Conservation (phyloP, 2,113 vertebrate species). For the Poeciliopsis retropinna region DNA sequence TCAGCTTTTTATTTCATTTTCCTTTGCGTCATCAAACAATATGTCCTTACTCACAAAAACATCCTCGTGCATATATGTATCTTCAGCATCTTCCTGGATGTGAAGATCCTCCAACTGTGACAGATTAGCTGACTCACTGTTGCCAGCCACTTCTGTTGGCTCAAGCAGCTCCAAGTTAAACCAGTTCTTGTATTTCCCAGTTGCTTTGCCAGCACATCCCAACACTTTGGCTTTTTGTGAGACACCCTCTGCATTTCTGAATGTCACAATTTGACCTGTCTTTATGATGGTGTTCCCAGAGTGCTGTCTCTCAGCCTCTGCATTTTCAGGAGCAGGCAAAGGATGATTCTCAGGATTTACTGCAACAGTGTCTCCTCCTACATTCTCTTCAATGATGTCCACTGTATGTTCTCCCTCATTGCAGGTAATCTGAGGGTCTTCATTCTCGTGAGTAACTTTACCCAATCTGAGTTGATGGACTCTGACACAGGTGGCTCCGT, state of each 20-base stretch:
- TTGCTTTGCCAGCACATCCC: not conserved
- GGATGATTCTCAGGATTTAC: not conserved
- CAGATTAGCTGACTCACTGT: no score
- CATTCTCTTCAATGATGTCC: not conserved
- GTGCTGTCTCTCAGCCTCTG: not conserved
- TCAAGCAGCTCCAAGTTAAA: no score
- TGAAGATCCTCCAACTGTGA: no score
- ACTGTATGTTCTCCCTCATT: not conserved
- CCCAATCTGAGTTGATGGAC: not conserved
- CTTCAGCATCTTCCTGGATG: no score
- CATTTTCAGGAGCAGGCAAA: not conserved
- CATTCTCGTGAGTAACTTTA: not conserved
- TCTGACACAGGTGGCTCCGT: not conserved
- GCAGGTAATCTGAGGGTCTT: not conserved
- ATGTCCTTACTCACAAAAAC: not conserved
- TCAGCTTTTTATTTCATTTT: slow-evolving; percentile 5
- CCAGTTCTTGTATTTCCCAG: no score
- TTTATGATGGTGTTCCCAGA: not conserved
- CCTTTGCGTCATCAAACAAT: not conserved
- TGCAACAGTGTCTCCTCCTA: not conserved
- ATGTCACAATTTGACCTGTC: slow-evolving; percentile 1
- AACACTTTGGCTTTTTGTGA: slow-evolving; percentile 7
- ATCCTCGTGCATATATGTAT: not conserved
- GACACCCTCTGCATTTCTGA: no score
- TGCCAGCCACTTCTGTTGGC: no score